Percentiles rank a stretch among this genome's conserved stretches.
phyloP scores from a whole-genome alignment of 2,113 vertebrate genomes.

The Macroglossus sobrinus region DNA sequence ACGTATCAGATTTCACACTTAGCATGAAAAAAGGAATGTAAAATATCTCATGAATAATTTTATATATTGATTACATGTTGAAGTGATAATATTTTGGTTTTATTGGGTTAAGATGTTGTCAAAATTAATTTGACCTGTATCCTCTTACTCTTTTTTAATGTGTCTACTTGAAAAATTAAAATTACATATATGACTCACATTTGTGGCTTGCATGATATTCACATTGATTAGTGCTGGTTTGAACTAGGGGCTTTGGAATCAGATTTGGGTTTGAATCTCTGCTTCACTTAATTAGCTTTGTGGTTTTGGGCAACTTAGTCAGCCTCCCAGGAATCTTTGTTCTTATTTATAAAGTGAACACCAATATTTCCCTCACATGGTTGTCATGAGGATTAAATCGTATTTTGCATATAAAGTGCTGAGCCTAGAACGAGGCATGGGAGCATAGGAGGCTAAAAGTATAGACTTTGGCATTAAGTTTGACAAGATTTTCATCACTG shows the following conservation, averaged over 20 bases:
- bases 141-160: background rate
- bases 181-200: background rate
- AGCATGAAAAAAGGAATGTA: background rate
- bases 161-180: background rate
- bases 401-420: background rate
- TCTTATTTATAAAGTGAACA: background rate
- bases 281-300: background rate
- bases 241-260: background rate
- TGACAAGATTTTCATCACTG: background rate
- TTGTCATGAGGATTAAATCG: background rate
- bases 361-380: background rate
- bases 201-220: background rate
- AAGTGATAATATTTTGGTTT: background rate
- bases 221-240: background rate
- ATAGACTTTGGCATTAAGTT: background rate
- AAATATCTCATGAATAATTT: background rate
- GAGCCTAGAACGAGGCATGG: background rate
- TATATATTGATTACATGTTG: background rate
- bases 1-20: background rate
- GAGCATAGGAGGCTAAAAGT: background rate
- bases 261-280: constrained; percentile 1
- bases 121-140: background rate
- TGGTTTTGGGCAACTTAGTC: background rate
- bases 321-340: background rate
- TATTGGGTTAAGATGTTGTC: background rate